Base-by-base conservation (phyloP, 2,888 invertebrate species). In the Rhamphomyia laevipes region DNA sequence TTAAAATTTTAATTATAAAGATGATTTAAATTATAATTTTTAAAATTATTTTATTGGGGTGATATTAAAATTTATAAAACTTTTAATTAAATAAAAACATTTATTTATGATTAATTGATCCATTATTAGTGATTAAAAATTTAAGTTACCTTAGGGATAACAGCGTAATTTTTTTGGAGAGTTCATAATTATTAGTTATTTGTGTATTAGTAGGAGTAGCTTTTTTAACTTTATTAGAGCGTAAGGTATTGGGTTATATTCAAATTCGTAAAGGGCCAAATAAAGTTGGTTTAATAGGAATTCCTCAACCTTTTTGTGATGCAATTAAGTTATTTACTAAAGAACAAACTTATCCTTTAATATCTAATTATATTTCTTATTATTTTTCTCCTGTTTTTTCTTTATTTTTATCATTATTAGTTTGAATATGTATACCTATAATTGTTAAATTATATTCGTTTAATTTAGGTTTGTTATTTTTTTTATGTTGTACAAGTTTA, bases 101-200 rank as follows among this genome's bases (percentile, higher is more conserved):
- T 64, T 52, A 64, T 63, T 60, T 58, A 58, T 76, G 75, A 70
- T 11, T 72, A 56, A 55, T 61, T 76, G 77, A 77, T 77, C 77
- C 75, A 73, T 59, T 70, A 64, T 61, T 77, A 72, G 62, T 72
- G 76, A 78, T 77, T 77, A 77, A 56, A 77, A 78, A 77, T 76
- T 71, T 71, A 79, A 84, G 78, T 81, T 84, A 84, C 82, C 79
- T 80, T 80, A 81, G 82, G 82, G 82, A 84, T 85, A 85, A 85
- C 84, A 85, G 84, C 81, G 78, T 84, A 77, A 84, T 84, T 75
- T 78, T 77, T 77, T 79, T 80, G 72, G 71, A 79, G 76, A 84
- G 84, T 75, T 76, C 82, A 65, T 70, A 84, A 57, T 65, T 78
- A 70, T 72, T 79, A 70, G 59, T 80, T 66, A 61, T 82, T 62